Evolutionary conservation across 35 echinoderm and acorn worm species (phyloP).

Genomic region (Apostichopus californicus): DNA sequence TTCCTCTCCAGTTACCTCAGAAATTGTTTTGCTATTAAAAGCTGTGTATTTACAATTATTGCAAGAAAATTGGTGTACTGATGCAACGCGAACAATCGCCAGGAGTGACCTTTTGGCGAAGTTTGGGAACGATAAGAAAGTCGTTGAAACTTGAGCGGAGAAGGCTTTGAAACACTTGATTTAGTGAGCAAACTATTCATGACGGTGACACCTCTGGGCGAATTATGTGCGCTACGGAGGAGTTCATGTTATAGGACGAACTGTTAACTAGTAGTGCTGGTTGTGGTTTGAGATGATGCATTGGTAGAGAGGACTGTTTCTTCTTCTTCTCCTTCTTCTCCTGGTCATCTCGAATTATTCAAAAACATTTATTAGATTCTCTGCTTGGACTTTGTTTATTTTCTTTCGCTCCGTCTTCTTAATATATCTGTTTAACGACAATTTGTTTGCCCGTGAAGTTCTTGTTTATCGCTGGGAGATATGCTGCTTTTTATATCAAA

Average conservation of each 20-base stretch:
- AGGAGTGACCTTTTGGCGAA: constrained; percentile 18
- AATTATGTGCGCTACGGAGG: not conserved
- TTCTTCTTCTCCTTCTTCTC: no score
- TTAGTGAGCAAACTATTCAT: constrained; percentile 22
- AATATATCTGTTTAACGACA: no score
- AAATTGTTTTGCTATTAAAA: constrained; percentile 59
- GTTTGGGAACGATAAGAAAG: constrained; percentile 38
- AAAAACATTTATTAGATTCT: no score
- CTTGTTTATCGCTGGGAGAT: no score
- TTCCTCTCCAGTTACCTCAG: constrained; percentile 34
- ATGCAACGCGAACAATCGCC: not conserved
- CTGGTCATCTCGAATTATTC: no score
- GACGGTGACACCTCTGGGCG: not conserved
- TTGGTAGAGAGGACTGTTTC: no score
- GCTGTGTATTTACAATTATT: constrained; percentile 54
- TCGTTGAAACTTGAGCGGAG: not conserved
- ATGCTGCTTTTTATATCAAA: no score
- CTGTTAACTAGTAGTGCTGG: not conserved
- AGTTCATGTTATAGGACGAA: not conserved
- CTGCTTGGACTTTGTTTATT: no score
- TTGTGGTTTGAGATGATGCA: not conserved
- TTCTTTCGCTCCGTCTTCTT: no score
- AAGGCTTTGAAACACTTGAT: constrained; percentile 7
- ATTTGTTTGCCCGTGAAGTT: no score
- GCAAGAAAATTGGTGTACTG: constrained; percentile 6